A percentile compares a stretch with the other conserved stretches of the same genome.
phyloP scores from a whole-genome alignment of 2,888 invertebrate species.

The Sphaerophoria rueppellii region DNA sequence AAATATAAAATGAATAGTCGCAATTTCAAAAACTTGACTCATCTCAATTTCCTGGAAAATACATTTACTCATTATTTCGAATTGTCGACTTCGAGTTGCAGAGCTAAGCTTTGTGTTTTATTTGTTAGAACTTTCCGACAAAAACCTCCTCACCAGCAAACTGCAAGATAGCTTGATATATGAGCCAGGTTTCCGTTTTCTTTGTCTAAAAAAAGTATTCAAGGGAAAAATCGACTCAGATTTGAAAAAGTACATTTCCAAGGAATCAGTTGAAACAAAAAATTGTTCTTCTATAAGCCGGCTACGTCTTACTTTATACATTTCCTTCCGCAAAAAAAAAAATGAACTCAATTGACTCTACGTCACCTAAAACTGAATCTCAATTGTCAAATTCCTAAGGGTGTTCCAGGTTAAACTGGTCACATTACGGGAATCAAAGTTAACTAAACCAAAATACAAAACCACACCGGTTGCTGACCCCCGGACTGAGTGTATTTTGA shows the following conservation, averaged over 20 bases:
- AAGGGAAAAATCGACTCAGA: not conserved
- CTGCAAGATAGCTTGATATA: slow-evolving; percentile 7
- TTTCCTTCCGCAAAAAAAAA: not conserved
- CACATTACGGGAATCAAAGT: not conserved
- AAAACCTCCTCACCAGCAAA: slow-evolving; percentile 3
- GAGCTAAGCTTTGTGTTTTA: slow-evolving; percentile 5
- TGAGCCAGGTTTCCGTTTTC: slow-evolving; percentile 11
- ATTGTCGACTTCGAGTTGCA: not conserved
- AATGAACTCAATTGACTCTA: not conserved
- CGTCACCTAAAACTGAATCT: not conserved
- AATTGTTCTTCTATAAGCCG: not conserved
- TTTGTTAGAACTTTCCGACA: slow-evolving; percentile 26
- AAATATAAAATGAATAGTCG: too few relatives aligned
- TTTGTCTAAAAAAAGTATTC: not conserved
- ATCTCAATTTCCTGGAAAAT: too few relatives aligned
- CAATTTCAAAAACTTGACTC: too few relatives aligned
- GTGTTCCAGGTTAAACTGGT: not conserved
- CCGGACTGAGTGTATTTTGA: slow-evolving; percentile 55
- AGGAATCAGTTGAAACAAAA: not conserved
- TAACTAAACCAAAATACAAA: not conserved
- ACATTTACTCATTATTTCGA: too few relatives aligned
- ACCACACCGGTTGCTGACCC: slow-evolving; percentile 59
- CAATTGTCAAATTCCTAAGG: not conserved
- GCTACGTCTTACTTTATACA: not conserved
- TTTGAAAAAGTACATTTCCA: not conserved